Conservation (phyloP, 1,140 invertebrate genomes). For the Eufriesea mexicana region DNA sequence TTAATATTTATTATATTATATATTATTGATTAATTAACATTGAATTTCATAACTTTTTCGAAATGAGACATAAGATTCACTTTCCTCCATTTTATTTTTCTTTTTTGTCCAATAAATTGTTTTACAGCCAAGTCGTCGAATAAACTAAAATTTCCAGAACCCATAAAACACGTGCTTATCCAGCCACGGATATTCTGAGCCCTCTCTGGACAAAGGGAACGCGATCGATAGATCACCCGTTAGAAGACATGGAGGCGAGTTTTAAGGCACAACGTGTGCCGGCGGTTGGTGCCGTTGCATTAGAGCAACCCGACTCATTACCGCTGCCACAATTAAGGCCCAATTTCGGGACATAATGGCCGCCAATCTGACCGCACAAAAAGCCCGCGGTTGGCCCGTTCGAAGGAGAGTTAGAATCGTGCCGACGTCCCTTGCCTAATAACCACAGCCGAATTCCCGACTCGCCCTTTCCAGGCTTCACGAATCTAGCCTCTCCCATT, state of each 20-base stretch:
- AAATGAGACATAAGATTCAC: too few relatives aligned
- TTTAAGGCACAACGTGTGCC: constrained; percentile 64
- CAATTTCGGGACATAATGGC: constrained; percentile 80
- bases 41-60: too few relatives aligned
- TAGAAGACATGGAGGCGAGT: constrained; percentile 57
- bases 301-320: constrained; percentile 79
- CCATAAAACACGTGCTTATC: too few relatives aligned
- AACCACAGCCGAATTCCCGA: constrained; percentile 75
- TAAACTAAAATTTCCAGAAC: too few relatives aligned
- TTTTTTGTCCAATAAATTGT: too few relatives aligned
- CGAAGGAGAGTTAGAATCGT: constrained; percentile 70
- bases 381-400: constrained; percentile 65
- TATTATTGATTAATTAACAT: too few relatives aligned
- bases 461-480: constrained; percentile 58
- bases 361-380: constrained; percentile 78
- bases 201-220: too few relatives aligned
- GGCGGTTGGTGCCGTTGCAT: constrained; percentile 72
- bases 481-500: constrained; percentile 68
- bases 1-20: too few relatives aligned
- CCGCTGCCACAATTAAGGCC: constrained; percentile 80
- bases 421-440: constrained; percentile 74
- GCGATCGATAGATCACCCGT: constrained; percentile 66
- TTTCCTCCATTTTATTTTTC: too few relatives aligned
- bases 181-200: too few relatives aligned
- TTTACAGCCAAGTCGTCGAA: too few relatives aligned